Conservation (phyloP, 2,888 invertebrate genomes). For the Bhutanitis thaidina region DNA sequence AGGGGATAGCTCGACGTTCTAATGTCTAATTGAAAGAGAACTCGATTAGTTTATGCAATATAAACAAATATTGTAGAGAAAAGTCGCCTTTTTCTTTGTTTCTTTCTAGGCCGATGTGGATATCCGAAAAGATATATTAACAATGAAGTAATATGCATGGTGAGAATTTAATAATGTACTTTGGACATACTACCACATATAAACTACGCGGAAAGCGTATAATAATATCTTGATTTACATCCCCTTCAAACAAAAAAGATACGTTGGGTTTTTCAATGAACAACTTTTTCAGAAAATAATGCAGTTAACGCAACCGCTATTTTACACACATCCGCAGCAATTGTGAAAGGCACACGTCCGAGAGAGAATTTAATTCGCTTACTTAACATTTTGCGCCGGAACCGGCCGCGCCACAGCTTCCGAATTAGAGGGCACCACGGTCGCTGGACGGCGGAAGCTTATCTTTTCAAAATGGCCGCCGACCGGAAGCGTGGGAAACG, state of each 20-base stretch:
- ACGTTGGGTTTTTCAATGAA: too few relatives aligned
- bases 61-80: not conserved
- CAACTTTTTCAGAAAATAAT: too few relatives aligned
- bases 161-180: too few relatives aligned
- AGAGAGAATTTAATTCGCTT: slow-evolving; percentile 62
- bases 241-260: too few relatives aligned
- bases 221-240: too few relatives aligned
- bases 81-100: too few relatives aligned
- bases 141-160: too few relatives aligned
- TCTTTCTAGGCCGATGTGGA: too few relatives aligned
- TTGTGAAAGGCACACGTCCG: slow-evolving; percentile 30
- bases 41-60: slow-evolving; percentile 58
- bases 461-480: slow-evolving; percentile 74
- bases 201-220: too few relatives aligned
- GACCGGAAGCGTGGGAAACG: slow-evolving; percentile 69
- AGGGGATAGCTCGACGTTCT: slow-evolving; percentile 33
- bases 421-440: slow-evolving; percentile 50
- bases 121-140: too few relatives aligned
- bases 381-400: slow-evolving; percentile 72
- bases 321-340: slow-evolving; percentile 2
- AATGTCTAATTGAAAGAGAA: slow-evolving; percentile 61
- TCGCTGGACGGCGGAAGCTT: slow-evolving; percentile 59
- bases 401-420: slow-evolving; percentile 51
- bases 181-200: too few relatives aligned
- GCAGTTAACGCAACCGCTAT: not conserved